phyloP scores from a whole-genome alignment of 2,797 vertebrate genomes.

The Cyclura pinguis region DNA sequence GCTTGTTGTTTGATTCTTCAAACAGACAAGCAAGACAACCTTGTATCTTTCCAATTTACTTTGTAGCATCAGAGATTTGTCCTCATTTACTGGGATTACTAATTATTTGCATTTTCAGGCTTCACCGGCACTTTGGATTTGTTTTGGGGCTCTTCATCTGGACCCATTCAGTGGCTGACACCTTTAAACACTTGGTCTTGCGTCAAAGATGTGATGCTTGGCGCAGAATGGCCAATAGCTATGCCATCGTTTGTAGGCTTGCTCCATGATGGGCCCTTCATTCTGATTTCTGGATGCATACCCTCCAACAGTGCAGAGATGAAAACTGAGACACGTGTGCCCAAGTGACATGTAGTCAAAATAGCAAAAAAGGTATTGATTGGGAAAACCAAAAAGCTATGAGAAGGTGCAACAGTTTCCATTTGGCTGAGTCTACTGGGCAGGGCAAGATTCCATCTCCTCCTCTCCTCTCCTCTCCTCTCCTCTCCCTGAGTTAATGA shows the following conservation, averaged over 20 bases:
- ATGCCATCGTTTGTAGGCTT: background rate
- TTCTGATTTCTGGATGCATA: background rate
- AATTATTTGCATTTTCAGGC: background rate
- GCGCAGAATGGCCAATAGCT: background rate
- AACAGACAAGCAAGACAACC: background rate
- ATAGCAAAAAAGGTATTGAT: too few relatives aligned
- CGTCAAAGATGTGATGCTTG: background rate
- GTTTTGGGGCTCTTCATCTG: background rate
- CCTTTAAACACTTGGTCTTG: background rate
- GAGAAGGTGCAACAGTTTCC: too few relatives aligned
- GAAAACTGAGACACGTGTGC: background rate
- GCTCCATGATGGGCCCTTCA: background rate
- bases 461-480: too few relatives aligned
- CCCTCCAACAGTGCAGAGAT: background rate
- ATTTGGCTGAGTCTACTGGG: too few relatives aligned
- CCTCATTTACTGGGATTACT: too few relatives aligned
- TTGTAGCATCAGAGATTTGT: background rate
- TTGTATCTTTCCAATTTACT: background rate
- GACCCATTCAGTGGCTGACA: background rate
- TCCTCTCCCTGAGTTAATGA: too few relatives aligned
- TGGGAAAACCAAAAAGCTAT: too few relatives aligned
- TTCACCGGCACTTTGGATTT: background rate
- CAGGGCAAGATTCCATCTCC: too few relatives aligned
- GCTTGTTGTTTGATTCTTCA: background rate
- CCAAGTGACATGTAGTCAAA: too few relatives aligned